A percentile compares a stretch with the other conserved stretches of the same genome.
Evolutionary conservation across 1,140 invertebrate genomes (phyloP).

Genomic region (Triops longicaudatus): DNA sequence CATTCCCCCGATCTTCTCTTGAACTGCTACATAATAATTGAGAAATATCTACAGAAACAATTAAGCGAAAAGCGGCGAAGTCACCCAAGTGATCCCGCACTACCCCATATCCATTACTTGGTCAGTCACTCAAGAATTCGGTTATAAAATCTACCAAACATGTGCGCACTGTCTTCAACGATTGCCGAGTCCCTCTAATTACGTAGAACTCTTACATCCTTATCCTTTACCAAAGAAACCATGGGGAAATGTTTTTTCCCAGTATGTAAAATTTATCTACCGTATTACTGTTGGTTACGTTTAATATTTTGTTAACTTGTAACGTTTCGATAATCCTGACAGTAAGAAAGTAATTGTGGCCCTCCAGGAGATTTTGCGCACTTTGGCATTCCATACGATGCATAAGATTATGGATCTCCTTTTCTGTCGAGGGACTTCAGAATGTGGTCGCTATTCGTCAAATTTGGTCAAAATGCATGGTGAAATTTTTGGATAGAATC

Average conservation of each 20-base stretch:
- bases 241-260: conserved; percentile 37
- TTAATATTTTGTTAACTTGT: conserved; percentile 17
- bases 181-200: conserved; percentile 32
- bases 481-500: too few species aligned
- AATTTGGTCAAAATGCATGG: too few species aligned
- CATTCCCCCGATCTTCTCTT: too few species aligned
- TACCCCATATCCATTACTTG: too few species aligned
- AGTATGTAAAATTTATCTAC: conserved; percentile 20
- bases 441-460: too few species aligned
- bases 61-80: too few species aligned
- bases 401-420: conserved; percentile 41
- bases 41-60: too few species aligned
- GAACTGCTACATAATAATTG: too few species aligned
- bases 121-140: too few species aligned
- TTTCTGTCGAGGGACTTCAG: conserved; percentile 41
- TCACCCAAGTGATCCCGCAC: too few species aligned
- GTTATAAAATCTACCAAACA: too few species aligned
- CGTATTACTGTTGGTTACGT: conserved; percentile 17
- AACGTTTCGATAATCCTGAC: background rate
- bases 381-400: conserved; percentile 38
- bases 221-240: conserved; percentile 35
- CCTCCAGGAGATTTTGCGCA: conserved; percentile 37
- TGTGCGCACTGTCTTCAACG: too few species aligned
- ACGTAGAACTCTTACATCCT: conserved; percentile 37
- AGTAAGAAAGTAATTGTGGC: conserved; percentile 17